Percentiles rank a stretch among this genome's conserved stretches.
Evolutionary conservation across 2,888 invertebrate genomes (phyloP).

Genomic region (Diarsia dahlii): DNA sequence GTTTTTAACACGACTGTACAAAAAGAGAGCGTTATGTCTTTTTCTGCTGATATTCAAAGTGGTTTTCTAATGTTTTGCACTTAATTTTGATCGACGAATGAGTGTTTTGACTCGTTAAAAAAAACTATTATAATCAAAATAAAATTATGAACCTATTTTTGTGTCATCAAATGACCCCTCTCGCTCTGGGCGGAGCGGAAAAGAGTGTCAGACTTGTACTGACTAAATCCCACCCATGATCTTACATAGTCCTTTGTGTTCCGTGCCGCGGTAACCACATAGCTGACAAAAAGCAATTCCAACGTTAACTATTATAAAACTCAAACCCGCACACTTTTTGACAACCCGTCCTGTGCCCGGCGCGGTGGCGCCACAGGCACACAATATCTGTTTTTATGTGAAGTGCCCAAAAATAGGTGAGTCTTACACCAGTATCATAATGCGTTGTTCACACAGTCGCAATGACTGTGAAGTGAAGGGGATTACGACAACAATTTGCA

Average conservation of each 20-base stretch:
- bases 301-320: background rate
- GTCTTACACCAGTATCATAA: background rate
- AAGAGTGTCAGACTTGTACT: no score
- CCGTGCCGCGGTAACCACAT: background rate
- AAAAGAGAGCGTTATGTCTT: background rate
- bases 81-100: background rate
- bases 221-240: no score
- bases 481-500: background rate
- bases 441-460: background rate
- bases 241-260: no score
- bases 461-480: background rate
- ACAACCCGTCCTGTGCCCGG: background rate
- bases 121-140: background rate
- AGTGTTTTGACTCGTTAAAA: no score
- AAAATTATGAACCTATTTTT: background rate
- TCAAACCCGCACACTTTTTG: background rate
- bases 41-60: background rate
- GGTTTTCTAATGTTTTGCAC: background rate
- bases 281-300: background rate
- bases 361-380: background rate
- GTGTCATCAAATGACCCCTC: no score
- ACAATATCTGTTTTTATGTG: background rate
- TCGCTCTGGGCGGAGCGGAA: no score
- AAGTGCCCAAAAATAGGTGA: background rate
- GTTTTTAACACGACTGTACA: background rate